These are phyloP conservation scores for Lasiurus cinereus DNA, from an alignment of 2,113 vertebrate species.

Conservation along the genomic window DNA sequence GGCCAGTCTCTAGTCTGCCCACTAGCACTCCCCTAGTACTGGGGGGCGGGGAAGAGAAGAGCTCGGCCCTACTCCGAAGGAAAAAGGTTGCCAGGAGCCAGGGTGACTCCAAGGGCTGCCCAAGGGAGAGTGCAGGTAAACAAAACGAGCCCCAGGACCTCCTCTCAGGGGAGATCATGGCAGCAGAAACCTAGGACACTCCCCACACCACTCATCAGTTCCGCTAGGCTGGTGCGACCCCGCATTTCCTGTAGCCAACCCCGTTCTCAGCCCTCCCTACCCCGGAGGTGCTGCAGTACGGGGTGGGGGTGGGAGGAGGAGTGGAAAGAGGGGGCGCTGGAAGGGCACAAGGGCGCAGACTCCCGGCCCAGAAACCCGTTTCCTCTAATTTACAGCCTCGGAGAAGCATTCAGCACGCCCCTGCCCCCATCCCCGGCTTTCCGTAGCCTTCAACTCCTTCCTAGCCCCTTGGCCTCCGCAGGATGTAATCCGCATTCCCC, in stretches of 20 bases:
- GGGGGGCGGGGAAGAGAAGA: background rate
- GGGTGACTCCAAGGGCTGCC: slow-evolving; percentile 46
- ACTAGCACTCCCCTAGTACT: background rate
- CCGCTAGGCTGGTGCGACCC: background rate
- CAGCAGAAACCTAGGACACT: slow-evolving; percentile 44
- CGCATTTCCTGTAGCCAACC: slow-evolving; percentile 65
- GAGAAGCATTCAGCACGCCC: slow-evolving; percentile 27
- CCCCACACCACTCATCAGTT: slow-evolving; percentile 17
- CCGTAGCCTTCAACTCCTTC: slow-evolving; percentile 21
- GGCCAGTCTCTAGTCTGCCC: background rate
- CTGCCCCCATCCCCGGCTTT: slow-evolving; percentile 43
- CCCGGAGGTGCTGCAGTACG: slow-evolving; percentile 71
- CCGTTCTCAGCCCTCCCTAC: background rate
- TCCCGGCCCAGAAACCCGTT: background rate
- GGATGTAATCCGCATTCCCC: slow-evolving; percentile 59
- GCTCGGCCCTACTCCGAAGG: background rate
- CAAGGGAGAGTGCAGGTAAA: slow-evolving; percentile 68
- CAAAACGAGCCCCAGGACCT: slow-evolving; percentile 26
- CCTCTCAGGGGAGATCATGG: slow-evolving; percentile 5
- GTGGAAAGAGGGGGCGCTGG: background rate
- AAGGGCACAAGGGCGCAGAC: slow-evolving; percentile 51
- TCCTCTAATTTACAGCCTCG: background rate
- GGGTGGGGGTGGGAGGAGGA: background rate
- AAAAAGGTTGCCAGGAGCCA: slow-evolving; percentile 71
- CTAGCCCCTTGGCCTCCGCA: slow-evolving; percentile 39